Percentiles rank a stretch among this genome's conserved stretches.
phyloP scores from a whole-genome alignment of 2,797 vertebrate genomes.

The Mormyrops attenuatus region DNA sequence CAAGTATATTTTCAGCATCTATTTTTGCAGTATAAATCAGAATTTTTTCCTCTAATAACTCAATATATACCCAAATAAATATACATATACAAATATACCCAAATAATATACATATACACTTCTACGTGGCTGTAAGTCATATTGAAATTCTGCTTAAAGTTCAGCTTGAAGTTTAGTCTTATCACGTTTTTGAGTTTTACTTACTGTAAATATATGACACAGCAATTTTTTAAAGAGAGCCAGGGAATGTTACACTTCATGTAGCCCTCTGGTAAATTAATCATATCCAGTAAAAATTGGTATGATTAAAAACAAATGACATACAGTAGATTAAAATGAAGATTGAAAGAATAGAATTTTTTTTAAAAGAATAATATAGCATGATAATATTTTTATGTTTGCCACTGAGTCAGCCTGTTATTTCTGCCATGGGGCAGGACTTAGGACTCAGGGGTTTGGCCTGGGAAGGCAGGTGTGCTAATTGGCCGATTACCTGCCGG shows the following conservation, averaged over 20 bases:
- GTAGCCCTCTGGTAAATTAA: background rate
- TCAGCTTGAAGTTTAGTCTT: background rate
- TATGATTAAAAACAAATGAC: background rate
- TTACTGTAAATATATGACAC: background rate
- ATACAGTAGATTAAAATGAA: background rate
- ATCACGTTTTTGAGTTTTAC: background rate
- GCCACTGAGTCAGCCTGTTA: background rate
- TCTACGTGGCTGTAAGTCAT: background rate
- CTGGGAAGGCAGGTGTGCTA: slow-evolving; percentile 39
- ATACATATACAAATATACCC: background rate
- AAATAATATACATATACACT: background rate
- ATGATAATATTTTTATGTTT: background rate
- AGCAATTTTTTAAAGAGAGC: background rate
- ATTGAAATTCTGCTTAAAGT: background rate
- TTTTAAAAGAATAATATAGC: background rate
- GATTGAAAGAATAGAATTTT: background rate
- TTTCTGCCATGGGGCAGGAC: background rate
- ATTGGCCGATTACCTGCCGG: slow-evolving; percentile 45
- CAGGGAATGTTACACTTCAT: background rate
- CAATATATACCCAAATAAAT: background rate
- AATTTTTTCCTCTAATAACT: background rate
- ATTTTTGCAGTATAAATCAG: background rate
- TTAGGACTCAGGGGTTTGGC: slow-evolving; percentile 41
- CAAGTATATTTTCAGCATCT: background rate
- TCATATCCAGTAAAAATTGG: background rate